Percentiles rank a stretch among this genome's conserved stretches.
Evolutionary conservation across 2,797 vertebrate species (phyloP).

Genomic region (Galaxias olidus): DNA sequence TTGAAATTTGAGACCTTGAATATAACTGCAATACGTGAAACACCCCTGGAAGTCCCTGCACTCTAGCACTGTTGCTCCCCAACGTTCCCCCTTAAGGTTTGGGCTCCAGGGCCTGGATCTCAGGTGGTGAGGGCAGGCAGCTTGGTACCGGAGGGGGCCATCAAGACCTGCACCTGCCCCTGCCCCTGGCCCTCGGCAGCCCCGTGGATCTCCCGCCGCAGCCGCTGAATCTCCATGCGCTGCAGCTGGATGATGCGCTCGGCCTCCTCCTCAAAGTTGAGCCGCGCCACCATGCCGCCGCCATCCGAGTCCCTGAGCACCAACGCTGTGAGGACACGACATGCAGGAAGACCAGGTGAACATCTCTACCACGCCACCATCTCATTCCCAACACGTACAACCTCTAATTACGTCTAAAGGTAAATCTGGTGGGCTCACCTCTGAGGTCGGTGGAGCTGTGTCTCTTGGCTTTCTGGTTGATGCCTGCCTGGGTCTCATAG

Average conservation of each 20-base stretch:
- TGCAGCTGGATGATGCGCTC: constrained; percentile 82
- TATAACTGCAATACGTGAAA: too few relatives aligned
- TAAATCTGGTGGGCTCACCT: constrained; percentile 43
- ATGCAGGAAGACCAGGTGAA: constrained; percentile 10
- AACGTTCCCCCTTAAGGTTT: neutral
- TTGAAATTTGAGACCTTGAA: too few relatives aligned
- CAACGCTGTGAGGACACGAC: constrained; percentile 45
- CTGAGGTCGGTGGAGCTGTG: constrained; percentile 35
- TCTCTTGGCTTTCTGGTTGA: constrained; percentile 41
- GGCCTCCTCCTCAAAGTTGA: constrained; percentile 73
- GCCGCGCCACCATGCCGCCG: constrained; percentile 44
- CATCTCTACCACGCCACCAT: neutral
- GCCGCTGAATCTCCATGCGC: constrained; percentile 76
- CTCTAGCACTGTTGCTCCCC: neutral
- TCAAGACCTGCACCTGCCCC: constrained; percentile 40
- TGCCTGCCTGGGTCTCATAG: constrained; percentile 50
- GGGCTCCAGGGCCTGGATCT: neutral
- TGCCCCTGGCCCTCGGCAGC: constrained; percentile 49
- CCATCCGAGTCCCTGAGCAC: neutral
- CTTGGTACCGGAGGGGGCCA: constrained; percentile 46
- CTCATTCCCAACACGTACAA: neutral
- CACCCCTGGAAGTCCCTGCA: neutral
- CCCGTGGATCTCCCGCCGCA: constrained; percentile 67
- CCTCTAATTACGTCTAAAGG: neutral
- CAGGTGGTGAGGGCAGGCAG: constrained; percentile 48